Conservation (phyloP, 2,113 vertebrate genomes). For the Anhinga anhinga region DNA sequence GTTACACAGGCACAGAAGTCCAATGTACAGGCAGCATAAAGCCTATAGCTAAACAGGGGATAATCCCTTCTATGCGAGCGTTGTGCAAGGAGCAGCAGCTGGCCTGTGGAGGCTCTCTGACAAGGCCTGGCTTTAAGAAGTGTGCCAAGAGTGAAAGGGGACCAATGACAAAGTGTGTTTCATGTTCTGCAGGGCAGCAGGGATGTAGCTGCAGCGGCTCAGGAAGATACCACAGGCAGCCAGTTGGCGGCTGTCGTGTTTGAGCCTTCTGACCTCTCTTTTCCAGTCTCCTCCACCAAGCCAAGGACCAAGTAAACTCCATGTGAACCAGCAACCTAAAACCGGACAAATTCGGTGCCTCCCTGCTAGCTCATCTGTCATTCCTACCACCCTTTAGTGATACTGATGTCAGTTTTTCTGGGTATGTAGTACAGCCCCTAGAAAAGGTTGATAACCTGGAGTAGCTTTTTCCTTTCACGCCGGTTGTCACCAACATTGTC, state of each 20-base stretch:
- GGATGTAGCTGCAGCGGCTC: not conserved
- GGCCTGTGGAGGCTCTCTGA: not conserved
- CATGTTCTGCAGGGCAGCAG: not conserved
- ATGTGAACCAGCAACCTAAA: not conserved
- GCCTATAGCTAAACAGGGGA: not conserved
- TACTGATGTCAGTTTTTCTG: not conserved
- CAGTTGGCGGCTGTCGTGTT: fast-evolving
- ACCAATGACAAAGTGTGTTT: not conserved
- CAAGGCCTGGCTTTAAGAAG: not conserved
- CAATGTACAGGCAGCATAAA: not conserved
- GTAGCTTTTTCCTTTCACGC: not conserved
- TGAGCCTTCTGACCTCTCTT: not conserved
- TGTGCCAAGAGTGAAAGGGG: not conserved
- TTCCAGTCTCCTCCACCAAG: not conserved
- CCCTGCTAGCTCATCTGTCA: not conserved
- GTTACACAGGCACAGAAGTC: not conserved
- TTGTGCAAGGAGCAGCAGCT: not conserved
- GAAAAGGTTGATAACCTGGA: not conserved
- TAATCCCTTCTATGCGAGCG: not conserved
- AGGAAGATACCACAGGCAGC: not conserved
- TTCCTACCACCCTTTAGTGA: not conserved
- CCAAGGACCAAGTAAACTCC: not conserved
- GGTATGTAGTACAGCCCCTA: not conserved
- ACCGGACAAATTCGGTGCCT: not conserved
- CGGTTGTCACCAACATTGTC: not conserved